Conservation (phyloP, 2,113 vertebrate genomes). For the Mormyrus lacerda region DNA sequence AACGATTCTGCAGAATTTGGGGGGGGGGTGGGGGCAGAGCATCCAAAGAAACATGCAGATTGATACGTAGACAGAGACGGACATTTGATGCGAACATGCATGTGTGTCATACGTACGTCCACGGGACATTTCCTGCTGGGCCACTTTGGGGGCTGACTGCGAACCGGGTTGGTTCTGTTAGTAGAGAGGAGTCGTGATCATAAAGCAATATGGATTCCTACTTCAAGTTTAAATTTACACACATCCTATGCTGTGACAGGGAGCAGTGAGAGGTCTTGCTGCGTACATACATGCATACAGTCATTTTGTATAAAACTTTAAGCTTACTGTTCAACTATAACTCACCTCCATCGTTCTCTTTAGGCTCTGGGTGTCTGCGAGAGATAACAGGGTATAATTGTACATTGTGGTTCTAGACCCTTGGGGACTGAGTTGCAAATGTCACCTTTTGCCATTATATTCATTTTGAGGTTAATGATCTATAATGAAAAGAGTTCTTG, state of each 20-base stretch:
- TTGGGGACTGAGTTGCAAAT: not conserved
- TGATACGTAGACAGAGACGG: not conserved
- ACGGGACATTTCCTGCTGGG: slow-evolving; percentile 38
- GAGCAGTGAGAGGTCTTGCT: not conserved
- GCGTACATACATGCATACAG: not conserved
- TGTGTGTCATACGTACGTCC: slow-evolving; percentile 26
- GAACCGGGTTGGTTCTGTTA: slow-evolving; percentile 41
- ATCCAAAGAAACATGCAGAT: not conserved
- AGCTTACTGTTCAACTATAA: not conserved
- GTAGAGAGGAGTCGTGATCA: not conserved
- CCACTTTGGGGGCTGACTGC: slow-evolving; percentile 40
- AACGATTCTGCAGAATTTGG: slow-evolving; percentile 34
- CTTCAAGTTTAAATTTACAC: not conserved
- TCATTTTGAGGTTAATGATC: not conserved
- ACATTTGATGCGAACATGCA: not conserved
- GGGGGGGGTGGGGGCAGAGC: not conserved
- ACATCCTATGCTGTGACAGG: not conserved
- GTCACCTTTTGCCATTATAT: not conserved
- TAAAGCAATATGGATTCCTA: not conserved
- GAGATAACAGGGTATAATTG: slow-evolving; percentile 3
- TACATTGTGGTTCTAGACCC: not conserved
- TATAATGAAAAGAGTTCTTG: not conserved
- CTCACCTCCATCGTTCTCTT: slow-evolving; percentile 57
- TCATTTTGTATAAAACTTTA: not conserved
- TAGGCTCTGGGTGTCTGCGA: slow-evolving; percentile 51